Percentiles rank a stretch among this genome's conserved stretches.
phyloP scores from a whole-genome alignment of 2,888 invertebrate genomes.

The Catocala fraxini region DNA sequence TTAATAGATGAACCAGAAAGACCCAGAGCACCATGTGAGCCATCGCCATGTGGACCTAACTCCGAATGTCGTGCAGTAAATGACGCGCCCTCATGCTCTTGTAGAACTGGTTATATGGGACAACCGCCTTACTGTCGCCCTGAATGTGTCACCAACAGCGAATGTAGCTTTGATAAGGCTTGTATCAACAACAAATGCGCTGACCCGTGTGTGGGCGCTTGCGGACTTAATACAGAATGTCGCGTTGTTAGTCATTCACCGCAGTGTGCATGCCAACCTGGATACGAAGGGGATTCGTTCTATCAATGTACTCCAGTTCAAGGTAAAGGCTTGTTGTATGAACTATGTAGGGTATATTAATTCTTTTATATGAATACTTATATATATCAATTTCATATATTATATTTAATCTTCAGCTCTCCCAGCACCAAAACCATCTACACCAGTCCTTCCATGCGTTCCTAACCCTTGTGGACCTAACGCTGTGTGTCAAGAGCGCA shows the following conservation, averaged over 20 bases:
- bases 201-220: constrained; percentile 94
- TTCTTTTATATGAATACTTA: neutral
- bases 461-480: constrained; percentile 90
- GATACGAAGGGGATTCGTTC: constrained; percentile 93
- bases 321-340: constrained; percentile 59
- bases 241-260: constrained; percentile 95
- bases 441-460: constrained; percentile 79
- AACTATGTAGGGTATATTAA: neutral
- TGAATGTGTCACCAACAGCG: constrained; percentile 94
- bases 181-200: constrained; percentile 93
- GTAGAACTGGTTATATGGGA: constrained; percentile 91
- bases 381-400: neutral
- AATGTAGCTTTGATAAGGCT: constrained; percentile 92
- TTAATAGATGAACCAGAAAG: constrained; percentile 61
- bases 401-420: constrained; percentile 32
- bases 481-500: constrained; percentile 90
- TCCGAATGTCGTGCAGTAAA: constrained; percentile 89
- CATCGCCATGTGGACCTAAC: constrained; percentile 94
- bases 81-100: constrained; percentile 90
- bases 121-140: constrained; percentile 93
- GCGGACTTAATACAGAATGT: constrained; percentile 92
- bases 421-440: constrained; percentile 58
- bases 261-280: constrained; percentile 92
- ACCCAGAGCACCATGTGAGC: constrained; percentile 87
- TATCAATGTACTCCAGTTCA: constrained; percentile 86